These are phyloP conservation scores for Drosophila sp. DNA, from an alignment of 1,140 invertebrate genomes.

Conservation along the genomic window DNA sequence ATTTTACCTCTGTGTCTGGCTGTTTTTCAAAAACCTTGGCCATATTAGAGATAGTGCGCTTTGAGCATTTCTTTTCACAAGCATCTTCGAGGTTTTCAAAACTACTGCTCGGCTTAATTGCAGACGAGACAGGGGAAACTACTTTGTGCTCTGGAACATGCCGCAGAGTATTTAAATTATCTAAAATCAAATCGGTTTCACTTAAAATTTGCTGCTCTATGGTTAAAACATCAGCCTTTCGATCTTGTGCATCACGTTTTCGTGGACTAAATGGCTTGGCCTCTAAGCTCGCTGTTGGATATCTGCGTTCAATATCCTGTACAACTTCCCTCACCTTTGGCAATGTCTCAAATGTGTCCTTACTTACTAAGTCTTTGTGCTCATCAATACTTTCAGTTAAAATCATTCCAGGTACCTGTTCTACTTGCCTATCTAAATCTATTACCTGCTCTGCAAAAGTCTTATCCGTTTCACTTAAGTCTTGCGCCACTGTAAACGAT, in stretches of 20 bases:
- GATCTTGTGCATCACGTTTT: slow-evolving; percentile 43
- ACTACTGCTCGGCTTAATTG: slow-evolving; percentile 33
- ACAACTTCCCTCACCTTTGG: slow-evolving; percentile 72
- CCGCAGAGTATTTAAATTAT: slow-evolving; percentile 37
- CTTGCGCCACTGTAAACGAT: slow-evolving; percentile 72
- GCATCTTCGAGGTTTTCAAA: slow-evolving; percentile 56
- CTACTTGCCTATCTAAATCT: slow-evolving; percentile 62
- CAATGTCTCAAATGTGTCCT: slow-evolving; percentile 49
- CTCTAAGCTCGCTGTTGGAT: slow-evolving; percentile 55
- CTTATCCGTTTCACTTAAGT: slow-evolving; percentile 75
- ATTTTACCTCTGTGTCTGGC: slow-evolving; percentile 8
- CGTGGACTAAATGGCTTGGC: slow-evolving; percentile 70
- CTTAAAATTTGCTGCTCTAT: slow-evolving; percentile 73
- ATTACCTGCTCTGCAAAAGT: slow-evolving; percentile 69
- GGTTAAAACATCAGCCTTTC: slow-evolving; percentile 49
- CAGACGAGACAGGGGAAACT: slow-evolving; percentile 40
- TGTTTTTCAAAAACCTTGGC: slow-evolving; percentile 44
- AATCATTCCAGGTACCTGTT: slow-evolving; percentile 66
- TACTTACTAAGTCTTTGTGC: slow-evolving; percentile 62
- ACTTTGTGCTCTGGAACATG: slow-evolving; percentile 33
- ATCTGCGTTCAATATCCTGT: slow-evolving; percentile 67
- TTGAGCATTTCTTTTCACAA: slow-evolving; percentile 67
- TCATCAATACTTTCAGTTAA: slow-evolving; percentile 57
- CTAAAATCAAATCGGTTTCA: slow-evolving; percentile 66
- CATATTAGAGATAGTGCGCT: slow-evolving; percentile 57